Evolutionary conservation across 2,797 vertebrate species (phyloP), one percentile per base, ranked within the genome.

Genomic region (Alauda arvensis): DNA sequence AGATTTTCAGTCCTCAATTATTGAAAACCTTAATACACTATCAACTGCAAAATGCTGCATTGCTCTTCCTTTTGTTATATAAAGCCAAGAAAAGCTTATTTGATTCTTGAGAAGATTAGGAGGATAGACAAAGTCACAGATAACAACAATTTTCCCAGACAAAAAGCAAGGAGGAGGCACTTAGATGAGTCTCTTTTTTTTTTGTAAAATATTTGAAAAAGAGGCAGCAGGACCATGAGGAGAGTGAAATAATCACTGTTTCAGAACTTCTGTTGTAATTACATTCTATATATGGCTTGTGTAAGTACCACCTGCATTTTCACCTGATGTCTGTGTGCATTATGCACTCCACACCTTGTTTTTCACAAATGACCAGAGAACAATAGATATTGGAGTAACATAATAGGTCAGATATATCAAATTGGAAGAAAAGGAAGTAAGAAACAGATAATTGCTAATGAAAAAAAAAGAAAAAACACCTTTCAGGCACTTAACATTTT

Each of bases 1-100:
- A 75, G 28, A 16, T 68, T 83, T 92, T 92, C 63, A 68, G 70
- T 57, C 55, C 39, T 83, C 46, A 49, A 5, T 77, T 87, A 67
- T 80, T 74, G 71, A 79, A 70, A 83, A 65, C 53, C 51, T 66
- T 87, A 74, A 77, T 69, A 46, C 17, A 18, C 25, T 43, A 34
- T 37, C 51, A 65, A 26, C 62, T 57, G 46, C 29, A 79, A 81
- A 84, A 60, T 31, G 29, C 39, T 61, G 39, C 59, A 48, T 39
- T 67, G 23, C 59, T 83, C 23, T 55, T 69, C 14, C 66, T 43
- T 76, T 69, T 79, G 28, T 80, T 80, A 67, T 16, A 61, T 2
- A 55, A 83, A 84, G 28, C 46, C 42, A 63, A 49, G 61, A 70
- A 83, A 91, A 82, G 29, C 33, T 80, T 79, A 70, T 66, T 49